Evolutionary conservation across 2,797 vertebrate genomes (phyloP).

Genomic region (Xyrichtys novacula): DNA sequence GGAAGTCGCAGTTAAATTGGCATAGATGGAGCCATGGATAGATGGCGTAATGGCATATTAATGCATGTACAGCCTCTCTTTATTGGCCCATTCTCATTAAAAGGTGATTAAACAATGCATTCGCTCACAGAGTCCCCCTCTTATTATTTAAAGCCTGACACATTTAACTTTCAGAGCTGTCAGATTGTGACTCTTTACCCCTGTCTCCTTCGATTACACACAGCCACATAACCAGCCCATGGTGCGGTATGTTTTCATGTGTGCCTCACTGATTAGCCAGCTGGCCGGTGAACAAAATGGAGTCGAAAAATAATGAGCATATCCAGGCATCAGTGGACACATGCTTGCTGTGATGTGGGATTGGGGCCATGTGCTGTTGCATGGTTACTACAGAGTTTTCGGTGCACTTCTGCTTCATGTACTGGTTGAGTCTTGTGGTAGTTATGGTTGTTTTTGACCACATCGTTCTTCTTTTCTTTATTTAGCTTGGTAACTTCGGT

Average conservation of each 20-base stretch:
- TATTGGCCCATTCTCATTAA: constrained; percentile 69
- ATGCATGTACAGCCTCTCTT: constrained; percentile 42
- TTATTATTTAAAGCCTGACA: constrained; percentile 61
- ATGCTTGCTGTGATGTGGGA: constrained; percentile 41
- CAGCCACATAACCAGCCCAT: constrained; percentile 31
- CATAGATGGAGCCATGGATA: constrained; percentile 37
- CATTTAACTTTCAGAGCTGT: constrained; percentile 70
- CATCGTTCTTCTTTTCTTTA: not conserved
- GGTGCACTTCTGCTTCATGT: constrained; percentile 5
- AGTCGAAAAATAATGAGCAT: constrained; percentile 63
- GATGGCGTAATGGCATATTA: constrained; percentile 35
- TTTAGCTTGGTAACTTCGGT: not conserved
- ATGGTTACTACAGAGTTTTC: constrained; percentile 15
- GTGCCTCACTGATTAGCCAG: constrained; percentile 55
- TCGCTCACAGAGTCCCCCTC: constrained; percentile 38
- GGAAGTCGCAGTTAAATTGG: constrained; percentile 53
- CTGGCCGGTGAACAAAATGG: constrained; percentile 46
- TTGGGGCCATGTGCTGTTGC: constrained; percentile 18
- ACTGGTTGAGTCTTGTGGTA: not conserved
- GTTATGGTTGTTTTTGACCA: not conserved
- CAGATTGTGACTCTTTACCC: constrained; percentile 52
- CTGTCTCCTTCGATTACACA: constrained; percentile 53
- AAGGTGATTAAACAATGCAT: constrained; percentile 66
- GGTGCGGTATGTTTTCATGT: constrained; percentile 29
- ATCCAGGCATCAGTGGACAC: constrained; percentile 26